A percentile compares a stretch with the other conserved stretches of the same genome.
Evolutionary conservation across 2,888 invertebrate genomes (phyloP).

Genomic region (Microctonus aethiopoides): DNA sequence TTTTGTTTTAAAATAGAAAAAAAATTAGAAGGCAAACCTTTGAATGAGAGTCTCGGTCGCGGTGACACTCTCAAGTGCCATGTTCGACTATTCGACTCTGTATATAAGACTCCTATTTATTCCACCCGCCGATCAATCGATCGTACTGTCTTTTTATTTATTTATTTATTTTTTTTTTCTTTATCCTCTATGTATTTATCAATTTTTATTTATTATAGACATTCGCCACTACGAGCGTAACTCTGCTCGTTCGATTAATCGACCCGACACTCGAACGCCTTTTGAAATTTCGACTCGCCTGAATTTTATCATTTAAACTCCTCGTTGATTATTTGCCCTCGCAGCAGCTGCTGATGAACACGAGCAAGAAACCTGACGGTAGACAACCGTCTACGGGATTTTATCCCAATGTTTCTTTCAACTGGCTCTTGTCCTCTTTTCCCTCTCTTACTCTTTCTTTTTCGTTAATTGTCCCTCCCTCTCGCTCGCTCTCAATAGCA

Average conservation of each 20-base stretch:
- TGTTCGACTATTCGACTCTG: constrained; percentile 56
- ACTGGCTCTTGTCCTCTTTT: constrained; percentile 7
- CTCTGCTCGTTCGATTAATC: constrained; percentile 35
- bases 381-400: constrained; percentile 12
- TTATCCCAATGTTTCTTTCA: constrained; percentile 7
- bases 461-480: not conserved
- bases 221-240: constrained; percentile 34
- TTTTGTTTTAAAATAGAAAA: constrained; percentile 38
- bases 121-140: constrained; percentile 33
- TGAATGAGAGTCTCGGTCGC: constrained; percentile 66
- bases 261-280: constrained; percentile 45
- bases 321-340: not conserved
- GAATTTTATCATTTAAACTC: constrained; percentile 14
- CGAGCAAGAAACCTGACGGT: constrained; percentile 18
- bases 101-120: constrained; percentile 31
- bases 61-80: constrained; percentile 67
- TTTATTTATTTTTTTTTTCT: too few species aligned
- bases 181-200: constrained; percentile 5
- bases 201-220: constrained; percentile 32
- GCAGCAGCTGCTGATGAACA: constrained; percentile 15
- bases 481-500: not conserved
- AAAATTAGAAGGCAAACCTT: constrained; percentile 66
- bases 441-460: constrained; percentile 4
- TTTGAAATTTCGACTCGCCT: constrained; percentile 17
- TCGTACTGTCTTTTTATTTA: constrained; percentile 32